phyloP scores from a whole-genome alignment of 2,888 invertebrate genomes.

The Caenorhabditis uteleia region DNA sequence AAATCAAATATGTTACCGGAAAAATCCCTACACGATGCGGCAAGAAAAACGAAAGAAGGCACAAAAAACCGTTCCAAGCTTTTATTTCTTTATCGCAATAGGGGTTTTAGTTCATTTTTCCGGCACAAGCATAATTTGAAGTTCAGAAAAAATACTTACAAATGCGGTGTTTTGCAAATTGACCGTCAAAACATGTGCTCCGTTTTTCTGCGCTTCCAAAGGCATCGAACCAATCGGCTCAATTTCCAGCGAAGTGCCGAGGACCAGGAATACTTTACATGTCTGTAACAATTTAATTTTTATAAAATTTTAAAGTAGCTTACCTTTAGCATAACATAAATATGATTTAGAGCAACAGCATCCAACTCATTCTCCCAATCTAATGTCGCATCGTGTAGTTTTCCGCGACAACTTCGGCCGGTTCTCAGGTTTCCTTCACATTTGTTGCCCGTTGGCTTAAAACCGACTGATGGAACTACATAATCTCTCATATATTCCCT shows the following conservation, averaged over 20 bases:
- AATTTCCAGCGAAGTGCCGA: conserved; percentile 97
- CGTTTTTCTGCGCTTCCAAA: conserved; percentile 82
- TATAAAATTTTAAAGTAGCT: not conserved
- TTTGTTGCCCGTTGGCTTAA: not conserved
- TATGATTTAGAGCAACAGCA: conserved; percentile 72
- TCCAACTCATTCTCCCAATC: conserved; percentile 98
- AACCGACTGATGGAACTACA: too few species aligned
- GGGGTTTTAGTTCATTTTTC: too few species aligned
- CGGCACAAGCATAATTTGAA: too few species aligned
- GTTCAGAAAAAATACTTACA: conserved; percentile 78
- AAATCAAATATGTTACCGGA: too few species aligned
- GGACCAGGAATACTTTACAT: conserved; percentile 88
- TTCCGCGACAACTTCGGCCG: not conserved
- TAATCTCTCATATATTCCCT: too few species aligned
- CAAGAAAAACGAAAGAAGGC: too few species aligned
- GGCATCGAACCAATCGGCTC: conserved; percentile 94
- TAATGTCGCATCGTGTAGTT: conserved; percentile 85
- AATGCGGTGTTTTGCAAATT: conserved; percentile 98
- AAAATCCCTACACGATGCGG: too few species aligned
- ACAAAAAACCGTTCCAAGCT: too few species aligned
- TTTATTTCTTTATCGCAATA: too few species aligned
- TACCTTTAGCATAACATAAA: conserved; percentile 13
- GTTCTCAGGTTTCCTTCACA: not conserved
- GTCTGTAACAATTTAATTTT: conserved; percentile 22
- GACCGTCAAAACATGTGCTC: conserved; percentile 87